Evolutionary conservation across 2,113 vertebrate species (phyloP).

Genomic region (Anguilla rostrata): DNA sequence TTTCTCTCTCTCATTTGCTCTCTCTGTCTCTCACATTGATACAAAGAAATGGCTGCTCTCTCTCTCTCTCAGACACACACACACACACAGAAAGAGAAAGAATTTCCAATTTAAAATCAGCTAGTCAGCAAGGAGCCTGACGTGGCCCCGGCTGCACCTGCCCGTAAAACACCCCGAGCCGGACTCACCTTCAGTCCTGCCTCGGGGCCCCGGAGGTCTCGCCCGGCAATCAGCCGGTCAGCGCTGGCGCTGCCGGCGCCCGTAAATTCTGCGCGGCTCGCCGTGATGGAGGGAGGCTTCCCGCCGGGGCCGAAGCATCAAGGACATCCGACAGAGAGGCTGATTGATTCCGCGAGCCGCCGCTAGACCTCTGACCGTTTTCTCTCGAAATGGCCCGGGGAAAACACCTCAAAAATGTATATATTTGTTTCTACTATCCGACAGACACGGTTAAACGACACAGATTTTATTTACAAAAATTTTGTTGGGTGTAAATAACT

Average conservation of each 20-base stretch:
- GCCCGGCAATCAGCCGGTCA: background rate
- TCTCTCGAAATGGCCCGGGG: background rate
- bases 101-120: conserved; percentile 37
- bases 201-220: background rate
- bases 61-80: too few species aligned
- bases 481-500: too few species aligned
- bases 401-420: background rate
- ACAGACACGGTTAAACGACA: too few species aligned
- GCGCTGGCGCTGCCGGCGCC: background rate
- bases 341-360: background rate
- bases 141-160: conserved; percentile 1
- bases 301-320: background rate
- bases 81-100: background rate
- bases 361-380: background rate
- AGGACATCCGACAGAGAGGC: background rate
- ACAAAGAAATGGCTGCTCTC: too few species aligned
- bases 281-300: background rate
- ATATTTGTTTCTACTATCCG: background rate
- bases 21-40: too few species aligned
- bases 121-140: conserved; percentile 41
- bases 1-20: too few species aligned
- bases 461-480: too few species aligned
- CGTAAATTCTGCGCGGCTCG: background rate
- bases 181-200: conserved; percentile 22
- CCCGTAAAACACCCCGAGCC: conserved; percentile 16